A percentile compares a stretch with the other conserved stretches of the same genome.
Conservation (phyloP, 2,113 vertebrate genomes). For the Trematocara stigmaticum region DNA sequence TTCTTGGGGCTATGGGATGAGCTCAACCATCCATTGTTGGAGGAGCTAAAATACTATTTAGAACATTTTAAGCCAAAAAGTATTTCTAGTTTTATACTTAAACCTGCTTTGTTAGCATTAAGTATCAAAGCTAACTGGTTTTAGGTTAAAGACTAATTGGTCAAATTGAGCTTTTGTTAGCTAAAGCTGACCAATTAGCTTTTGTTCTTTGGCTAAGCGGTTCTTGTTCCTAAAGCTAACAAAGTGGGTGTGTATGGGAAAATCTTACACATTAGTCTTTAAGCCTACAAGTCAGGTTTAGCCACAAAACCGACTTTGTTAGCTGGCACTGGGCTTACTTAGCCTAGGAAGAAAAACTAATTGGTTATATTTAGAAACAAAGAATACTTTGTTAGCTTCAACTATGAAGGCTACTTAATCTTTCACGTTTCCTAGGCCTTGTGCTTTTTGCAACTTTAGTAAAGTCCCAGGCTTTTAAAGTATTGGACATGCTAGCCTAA, state of each 20-base stretch:
- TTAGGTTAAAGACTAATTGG: neutral
- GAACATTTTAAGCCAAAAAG: neutral
- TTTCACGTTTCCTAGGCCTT: neutral
- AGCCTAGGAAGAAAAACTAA: neutral
- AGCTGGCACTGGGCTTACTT: neutral
- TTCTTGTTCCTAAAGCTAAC: neutral
- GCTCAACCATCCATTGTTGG: neutral
- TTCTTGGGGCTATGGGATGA: neutral
- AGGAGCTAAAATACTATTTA: neutral
- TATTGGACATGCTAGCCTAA: neutral
- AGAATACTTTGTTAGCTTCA: neutral
- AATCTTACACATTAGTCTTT: neutral
- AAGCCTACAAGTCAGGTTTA: neutral
- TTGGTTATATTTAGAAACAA: neutral
- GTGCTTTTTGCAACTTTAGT: neutral
- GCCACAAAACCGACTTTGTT: neutral
- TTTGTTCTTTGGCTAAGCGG: neutral
- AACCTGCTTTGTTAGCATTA: rapidly evolving
- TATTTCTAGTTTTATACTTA: neutral
- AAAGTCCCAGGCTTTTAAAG: neutral
- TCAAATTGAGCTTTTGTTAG: neutral
- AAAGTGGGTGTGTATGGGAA: neutral
- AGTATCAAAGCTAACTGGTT: neutral
- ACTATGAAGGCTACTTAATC: neutral
- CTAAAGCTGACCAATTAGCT: neutral